A percentile compares a stretch with the other conserved stretches of the same genome.
phyloP scores from a whole-genome alignment of 2,113 vertebrate genomes.

The Chaenogobius annularis region DNA sequence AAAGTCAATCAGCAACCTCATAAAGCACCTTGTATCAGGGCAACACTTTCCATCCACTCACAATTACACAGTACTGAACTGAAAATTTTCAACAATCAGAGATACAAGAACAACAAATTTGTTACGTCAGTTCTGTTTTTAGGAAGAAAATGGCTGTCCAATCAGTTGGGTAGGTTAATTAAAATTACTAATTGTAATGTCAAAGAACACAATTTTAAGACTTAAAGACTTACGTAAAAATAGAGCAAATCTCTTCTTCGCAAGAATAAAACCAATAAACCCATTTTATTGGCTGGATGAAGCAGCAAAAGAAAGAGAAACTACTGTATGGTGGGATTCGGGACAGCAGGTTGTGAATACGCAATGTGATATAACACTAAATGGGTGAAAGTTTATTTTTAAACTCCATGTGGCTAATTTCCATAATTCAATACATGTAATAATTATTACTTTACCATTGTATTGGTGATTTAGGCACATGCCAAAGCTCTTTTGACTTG shows the following conservation, averaged over 20 bases:
- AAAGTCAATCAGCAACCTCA: slow-evolving; percentile 45
- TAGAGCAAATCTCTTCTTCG: not conserved
- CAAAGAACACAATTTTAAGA: not conserved
- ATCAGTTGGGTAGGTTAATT: not conserved
- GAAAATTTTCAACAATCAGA: slow-evolving; percentile 14
- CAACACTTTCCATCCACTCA: slow-evolving; percentile 53
- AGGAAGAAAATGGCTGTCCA: not conserved
- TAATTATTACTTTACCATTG: not conserved
- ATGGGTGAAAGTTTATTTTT: not conserved
- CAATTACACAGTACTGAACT: not conserved
- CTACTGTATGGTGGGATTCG: not conserved
- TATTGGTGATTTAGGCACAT: not conserved
- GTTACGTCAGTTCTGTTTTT: not conserved
- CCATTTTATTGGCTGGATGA: not conserved
- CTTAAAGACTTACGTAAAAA: not conserved
- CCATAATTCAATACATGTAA: not conserved
- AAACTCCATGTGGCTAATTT: not conserved
- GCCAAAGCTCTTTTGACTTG: not conserved
- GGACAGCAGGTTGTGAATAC: not conserved
- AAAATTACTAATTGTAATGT: not conserved
- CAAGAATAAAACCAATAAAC: not conserved
- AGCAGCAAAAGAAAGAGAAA: not conserved
- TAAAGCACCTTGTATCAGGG: slow-evolving; percentile 40
- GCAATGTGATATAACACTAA: not conserved
- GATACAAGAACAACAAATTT: not conserved